These are phyloP conservation scores for Ploceus nigricollis DNA, from an alignment of 2,113 vertebrate genomes.

Conservation along the genomic window DNA sequence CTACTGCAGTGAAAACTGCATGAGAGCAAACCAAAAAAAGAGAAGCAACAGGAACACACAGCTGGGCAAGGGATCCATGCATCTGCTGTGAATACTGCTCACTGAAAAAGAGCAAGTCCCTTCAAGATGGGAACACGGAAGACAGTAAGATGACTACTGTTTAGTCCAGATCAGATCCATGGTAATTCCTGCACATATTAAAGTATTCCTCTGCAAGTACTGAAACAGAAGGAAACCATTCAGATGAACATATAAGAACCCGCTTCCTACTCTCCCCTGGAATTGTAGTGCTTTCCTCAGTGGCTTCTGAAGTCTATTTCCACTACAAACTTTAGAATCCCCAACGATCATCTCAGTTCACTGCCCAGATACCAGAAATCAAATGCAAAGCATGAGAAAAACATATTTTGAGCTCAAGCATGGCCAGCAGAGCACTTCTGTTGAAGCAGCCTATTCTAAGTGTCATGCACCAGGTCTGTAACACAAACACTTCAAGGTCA, in stretches of 20 bases:
- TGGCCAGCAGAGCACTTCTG: accelerated
- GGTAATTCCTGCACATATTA: background rate
- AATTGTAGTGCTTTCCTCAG: background rate
- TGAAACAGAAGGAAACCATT: background rate
- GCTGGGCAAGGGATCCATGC: background rate
- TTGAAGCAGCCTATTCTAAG: background rate
- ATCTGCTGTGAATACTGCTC: background rate
- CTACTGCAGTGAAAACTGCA: background rate
- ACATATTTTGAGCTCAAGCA: background rate
- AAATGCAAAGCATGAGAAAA: background rate
- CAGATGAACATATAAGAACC: background rate
- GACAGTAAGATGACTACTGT: background rate
- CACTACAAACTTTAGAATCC: background rate
- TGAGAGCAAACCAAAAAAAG: background rate
- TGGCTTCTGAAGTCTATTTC: background rate
- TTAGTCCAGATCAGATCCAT: background rate
- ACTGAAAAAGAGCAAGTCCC: background rate
- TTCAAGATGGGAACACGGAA: background rate
- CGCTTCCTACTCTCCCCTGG: background rate
- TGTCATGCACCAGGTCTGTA: background rate
- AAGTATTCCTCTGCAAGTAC: background rate
- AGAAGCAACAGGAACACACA: background rate
- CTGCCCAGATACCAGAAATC: background rate
- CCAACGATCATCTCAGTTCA: background rate
- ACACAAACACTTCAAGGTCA: background rate